Conservation (phyloP, 1,140 invertebrate species). For the Cherax destructor region DNA sequence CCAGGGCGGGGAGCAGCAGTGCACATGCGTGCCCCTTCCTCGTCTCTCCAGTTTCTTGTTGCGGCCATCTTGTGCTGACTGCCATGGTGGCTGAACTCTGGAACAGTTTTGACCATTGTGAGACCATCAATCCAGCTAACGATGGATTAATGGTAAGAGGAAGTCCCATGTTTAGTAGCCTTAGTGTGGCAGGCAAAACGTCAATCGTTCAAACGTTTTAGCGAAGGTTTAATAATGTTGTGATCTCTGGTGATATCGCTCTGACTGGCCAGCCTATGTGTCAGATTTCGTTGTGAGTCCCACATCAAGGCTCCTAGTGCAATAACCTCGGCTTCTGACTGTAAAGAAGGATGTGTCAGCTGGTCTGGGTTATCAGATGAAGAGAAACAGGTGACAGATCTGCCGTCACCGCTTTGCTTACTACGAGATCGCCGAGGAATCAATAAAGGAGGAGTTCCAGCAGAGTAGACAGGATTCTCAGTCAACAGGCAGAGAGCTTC, state of each 20-base stretch:
- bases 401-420: background rate
- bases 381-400: background rate
- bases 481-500: background rate
- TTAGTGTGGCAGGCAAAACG: constrained; percentile 32
- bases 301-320: background rate
- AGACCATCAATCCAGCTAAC: constrained; percentile 68
- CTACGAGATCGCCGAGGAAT: constrained; percentile 33
- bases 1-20: background rate
- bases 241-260: background rate
- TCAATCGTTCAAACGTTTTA: constrained; percentile 7
- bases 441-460: constrained; percentile 32
- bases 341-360: background rate
- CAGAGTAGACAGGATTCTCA: background rate
- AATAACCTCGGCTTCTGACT: background rate
- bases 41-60: constrained; percentile 55
- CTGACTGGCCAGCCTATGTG: background rate
- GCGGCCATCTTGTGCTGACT: constrained; percentile 67
- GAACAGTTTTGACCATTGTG: constrained; percentile 58
- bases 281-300: background rate
- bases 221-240: constrained; percentile 2
- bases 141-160: constrained; percentile 67
- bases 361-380: background rate
- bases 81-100: constrained; percentile 65
- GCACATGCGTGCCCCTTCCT: constrained; percentile 39
- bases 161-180: constrained; percentile 46